Conservation (phyloP, 2,888 invertebrate species). For the Limnephilus marmoratus region DNA sequence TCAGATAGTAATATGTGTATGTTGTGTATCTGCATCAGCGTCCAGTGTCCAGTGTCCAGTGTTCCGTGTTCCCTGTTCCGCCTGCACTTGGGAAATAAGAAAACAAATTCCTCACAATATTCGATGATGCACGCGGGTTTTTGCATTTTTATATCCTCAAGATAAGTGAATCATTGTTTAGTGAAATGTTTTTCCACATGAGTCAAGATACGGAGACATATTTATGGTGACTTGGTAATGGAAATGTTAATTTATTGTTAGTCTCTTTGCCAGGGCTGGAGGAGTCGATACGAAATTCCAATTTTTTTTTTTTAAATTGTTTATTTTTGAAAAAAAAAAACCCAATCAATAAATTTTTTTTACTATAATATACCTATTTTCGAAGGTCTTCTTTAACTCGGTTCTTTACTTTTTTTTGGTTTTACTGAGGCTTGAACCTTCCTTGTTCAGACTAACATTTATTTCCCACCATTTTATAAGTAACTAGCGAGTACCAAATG, state of each 20-base stretch:
- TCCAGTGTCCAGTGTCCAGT: neutral
- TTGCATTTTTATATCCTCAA: slow-evolving; percentile 52
- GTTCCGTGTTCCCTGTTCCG: neutral
- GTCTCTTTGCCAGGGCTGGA: slow-evolving; percentile 42
- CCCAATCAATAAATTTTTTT: no score
- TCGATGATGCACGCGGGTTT: slow-evolving; percentile 33
- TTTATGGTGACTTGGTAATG: slow-evolving; percentile 49
- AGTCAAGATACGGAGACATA: slow-evolving; percentile 45
- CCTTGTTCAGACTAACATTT: no score
- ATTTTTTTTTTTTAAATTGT: neutral
- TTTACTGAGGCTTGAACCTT: no score
- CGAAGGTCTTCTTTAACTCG: no score
- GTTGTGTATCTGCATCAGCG: neutral
- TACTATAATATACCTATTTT: no score
- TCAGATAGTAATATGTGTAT: neutral
- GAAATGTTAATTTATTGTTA: slow-evolving; percentile 56
- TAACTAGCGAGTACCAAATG: no score
- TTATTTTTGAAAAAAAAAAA: neutral
- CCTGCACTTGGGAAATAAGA: slow-evolving; percentile 4
- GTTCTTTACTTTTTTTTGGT: no score
- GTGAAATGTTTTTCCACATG: slow-evolving; percentile 53
- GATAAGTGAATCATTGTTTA: slow-evolving; percentile 55
- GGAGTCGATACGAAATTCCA: neutral
- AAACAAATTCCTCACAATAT: neutral
- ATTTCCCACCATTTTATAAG: no score